Evolutionary conservation across 2,113 vertebrate genomes (phyloP), one percentile per base, ranked within the genome.

Genomic region (Syngnathus scovelli): DNA sequence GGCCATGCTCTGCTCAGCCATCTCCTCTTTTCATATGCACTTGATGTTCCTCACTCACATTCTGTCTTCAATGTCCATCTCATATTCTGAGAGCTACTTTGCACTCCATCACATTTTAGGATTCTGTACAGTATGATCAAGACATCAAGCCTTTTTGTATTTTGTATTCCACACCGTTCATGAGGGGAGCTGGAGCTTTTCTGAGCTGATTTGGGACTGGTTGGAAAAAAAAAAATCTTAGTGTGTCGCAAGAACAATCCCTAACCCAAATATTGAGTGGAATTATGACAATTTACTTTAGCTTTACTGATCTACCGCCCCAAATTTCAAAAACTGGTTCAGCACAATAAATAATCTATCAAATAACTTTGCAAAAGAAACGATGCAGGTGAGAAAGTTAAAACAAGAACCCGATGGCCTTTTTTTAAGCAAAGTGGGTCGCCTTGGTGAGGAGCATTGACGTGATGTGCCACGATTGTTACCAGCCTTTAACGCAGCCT

Each of bases 51-150:
- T 72, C 44, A 41, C 52, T 80, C 60, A 72, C 68, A 62, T 80
- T 54, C 67, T 44, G 27, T 44, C 64, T 66, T 77, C 61, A 66
- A 38, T 43, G 38, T 27, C 73, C 66, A 69, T 64, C 68, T 69
- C 62, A 75, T 69, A 80, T 68, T 69, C 44, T 73, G 62, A 72
- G 43, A 44, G 55, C 68, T 55, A 74, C 48, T 75, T 77, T 55
- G 52, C 68, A 73, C 38, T 75, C 60, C n/a, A 62, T 44, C 12
- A 43, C 13, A 4, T 44, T 44, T 36, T 58, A 58, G 13, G 27
- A 36, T 58, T 58, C 13, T 36, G 6, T 36, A 37, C 27, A 36
- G 12, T 36, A 36, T 36, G 55, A 33, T 58, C 13, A 36, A 7
- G 27, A 36, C 27, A 13, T 1, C 27, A 21, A 33, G 1, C 15